These are phyloP conservation scores for Callinectes sapidus DNA, from an alignment of 2,888 invertebrate genomes.

Conservation along the genomic window DNA sequence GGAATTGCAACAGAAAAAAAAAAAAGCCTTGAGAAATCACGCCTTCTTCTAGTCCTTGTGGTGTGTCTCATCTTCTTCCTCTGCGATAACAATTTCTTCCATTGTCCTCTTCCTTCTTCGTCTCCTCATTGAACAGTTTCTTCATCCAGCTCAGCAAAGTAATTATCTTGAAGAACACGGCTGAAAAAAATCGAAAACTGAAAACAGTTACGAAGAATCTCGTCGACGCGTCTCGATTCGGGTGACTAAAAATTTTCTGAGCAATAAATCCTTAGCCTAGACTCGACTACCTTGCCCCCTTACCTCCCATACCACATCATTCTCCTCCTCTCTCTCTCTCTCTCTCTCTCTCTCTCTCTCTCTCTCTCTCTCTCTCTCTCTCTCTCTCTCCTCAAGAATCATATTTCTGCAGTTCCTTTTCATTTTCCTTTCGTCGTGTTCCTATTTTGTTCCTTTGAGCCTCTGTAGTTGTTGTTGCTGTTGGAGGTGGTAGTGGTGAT, in stretches of 20 bases:
- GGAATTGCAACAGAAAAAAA: not conserved
- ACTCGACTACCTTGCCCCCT: not conserved
- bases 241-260: not conserved
- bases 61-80: not conserved
- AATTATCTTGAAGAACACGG: not conserved
- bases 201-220: not conserved
- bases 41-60: not conserved
- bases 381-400: not conserved
- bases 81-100: too few relatives aligned
- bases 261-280: not conserved
- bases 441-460: not conserved
- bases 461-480: not conserved
- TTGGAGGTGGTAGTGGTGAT: not conserved
- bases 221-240: not conserved
- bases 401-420: too few relatives aligned
- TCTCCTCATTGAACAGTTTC: not conserved
- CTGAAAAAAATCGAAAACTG: not conserved
- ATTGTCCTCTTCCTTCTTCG: not conserved
- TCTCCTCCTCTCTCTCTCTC: not conserved
- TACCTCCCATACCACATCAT: not conserved
- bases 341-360: not conserved
- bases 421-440: too few relatives aligned
- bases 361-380: not conserved
- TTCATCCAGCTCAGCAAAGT: not conserved
- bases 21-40: not conserved